Percentiles rank a stretch among this genome's conserved stretches.
Conservation (phyloP, 1,140 invertebrate genomes). For the Chironomus striatipennis region DNA sequence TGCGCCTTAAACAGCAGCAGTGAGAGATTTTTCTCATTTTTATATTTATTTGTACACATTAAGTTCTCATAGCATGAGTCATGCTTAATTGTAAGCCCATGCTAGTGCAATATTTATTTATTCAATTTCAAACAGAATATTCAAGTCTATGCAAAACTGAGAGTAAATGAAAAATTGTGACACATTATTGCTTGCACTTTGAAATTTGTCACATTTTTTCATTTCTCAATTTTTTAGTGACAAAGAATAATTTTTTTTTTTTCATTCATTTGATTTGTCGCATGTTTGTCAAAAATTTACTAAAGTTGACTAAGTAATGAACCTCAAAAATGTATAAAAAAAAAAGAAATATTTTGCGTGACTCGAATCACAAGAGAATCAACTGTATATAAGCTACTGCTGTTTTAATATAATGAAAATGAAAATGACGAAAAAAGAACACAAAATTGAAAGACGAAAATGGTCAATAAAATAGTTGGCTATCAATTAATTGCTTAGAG, state of each 20-base stretch:
- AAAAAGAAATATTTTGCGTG: neutral
- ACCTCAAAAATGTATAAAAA: neutral
- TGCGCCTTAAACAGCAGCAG: too few relatives aligned
- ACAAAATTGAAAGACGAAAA: constrained; percentile 3
- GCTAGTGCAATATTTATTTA: too few relatives aligned
- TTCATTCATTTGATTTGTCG: neutral
- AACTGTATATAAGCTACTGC: neutral
- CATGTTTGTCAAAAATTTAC: neutral
- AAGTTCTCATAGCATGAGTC: too few relatives aligned
- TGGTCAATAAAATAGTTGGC: constrained; percentile 15
- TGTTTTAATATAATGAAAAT: constrained; percentile 17
- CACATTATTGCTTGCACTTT: neutral
- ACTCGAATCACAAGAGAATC: constrained; percentile 17
- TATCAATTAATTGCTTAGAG: constrained; percentile 15
- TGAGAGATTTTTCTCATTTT: too few relatives aligned
- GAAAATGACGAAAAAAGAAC: neutral
- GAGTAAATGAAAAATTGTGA: neutral
- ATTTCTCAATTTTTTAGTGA: too few relatives aligned
- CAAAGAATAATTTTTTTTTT: too few relatives aligned
- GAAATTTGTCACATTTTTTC: neutral
- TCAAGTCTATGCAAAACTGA: neutral
- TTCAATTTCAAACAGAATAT: neutral
- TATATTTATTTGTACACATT: too few relatives aligned
- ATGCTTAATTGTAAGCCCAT: too few relatives aligned
- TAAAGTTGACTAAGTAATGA: neutral